Conservation (phyloP, 2,797 vertebrate genomes). For the Anguilla marmorata region DNA sequence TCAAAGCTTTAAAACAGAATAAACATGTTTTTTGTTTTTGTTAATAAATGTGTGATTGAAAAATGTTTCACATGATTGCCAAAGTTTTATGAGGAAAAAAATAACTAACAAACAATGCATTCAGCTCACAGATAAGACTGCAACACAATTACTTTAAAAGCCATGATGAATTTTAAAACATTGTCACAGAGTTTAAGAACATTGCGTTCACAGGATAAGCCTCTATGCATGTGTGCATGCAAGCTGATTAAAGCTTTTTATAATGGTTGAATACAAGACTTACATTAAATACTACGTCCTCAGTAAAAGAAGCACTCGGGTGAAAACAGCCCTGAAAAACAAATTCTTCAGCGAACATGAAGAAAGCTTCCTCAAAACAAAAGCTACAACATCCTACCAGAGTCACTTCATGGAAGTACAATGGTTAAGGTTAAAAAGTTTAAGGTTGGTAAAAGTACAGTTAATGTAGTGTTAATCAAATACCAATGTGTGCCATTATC, state of each 20-base stretch:
- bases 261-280: slow-evolving; percentile 2
- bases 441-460: not conserved
- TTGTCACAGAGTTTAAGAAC: not conserved
- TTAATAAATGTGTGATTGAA: not conserved
- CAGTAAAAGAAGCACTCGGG: slow-evolving; percentile 4
- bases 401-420: not conserved
- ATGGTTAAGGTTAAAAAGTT: not conserved
- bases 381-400: not conserved
- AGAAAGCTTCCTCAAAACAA: not conserved
- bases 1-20: not conserved
- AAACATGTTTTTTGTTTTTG: not conserved
- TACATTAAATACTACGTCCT: slow-evolving; percentile 6
- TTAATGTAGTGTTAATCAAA: not conserved
- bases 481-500: not conserved
- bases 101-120: not conserved
- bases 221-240: slow-evolving; percentile 36
- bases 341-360: not conserved
- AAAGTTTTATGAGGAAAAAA: not conserved
- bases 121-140: slow-evolving; percentile 16
- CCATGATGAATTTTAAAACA: slow-evolving; percentile 25
- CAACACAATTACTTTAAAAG: slow-evolving; percentile 13
- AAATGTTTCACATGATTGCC: not conserved
- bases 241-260: slow-evolving; percentile 34
- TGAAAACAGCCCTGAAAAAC: not conserved
- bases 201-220: slow-evolving; percentile 16